Evolutionary conservation across 2,797 vertebrate species (phyloP), one percentile per base, ranked within the genome.

Genomic region (Remorina albescens): DNA sequence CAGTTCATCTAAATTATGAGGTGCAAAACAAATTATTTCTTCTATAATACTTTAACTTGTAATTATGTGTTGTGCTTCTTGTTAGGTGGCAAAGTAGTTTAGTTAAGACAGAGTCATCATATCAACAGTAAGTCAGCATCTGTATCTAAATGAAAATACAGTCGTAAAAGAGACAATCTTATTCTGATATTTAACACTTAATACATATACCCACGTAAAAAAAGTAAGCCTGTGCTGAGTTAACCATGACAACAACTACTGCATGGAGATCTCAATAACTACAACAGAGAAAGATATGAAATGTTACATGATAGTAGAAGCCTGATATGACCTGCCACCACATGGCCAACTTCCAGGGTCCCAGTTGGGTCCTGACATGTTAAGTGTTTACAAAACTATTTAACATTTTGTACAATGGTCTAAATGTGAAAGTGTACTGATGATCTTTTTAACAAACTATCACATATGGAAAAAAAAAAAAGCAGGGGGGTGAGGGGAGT

Each of bases 141-240:
- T 59, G 23, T 59, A 41, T 59, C 36, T 59, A 56, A 66, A 80
- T 37, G 28, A 68, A 77, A 67, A 81, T 15, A 67, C 49, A 80
- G 21, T 7, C 30, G 6, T 30, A 30, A 30, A 30, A 30, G 30
- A 30, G 6, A 30, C 30, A 30, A 30, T 6, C 47, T 28, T 46
- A 41, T 70, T 70, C 5, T 47, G 46, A 41, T 23, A n/a, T 74
- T 58, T 77, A 84, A 84, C 68, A 87, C 72, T 34, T 82, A 21
- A 66, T 25, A 57, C n/a, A 68, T n/a, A 42, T 30, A 76, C 4
- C 34, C 60, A 34, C 13, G 68, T 42, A 67, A 41, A n/a, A 50
- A 41, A 68, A 46, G 56, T 39, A n/a, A 80, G 57, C 58, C 42
- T 78, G 67, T 72, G 66, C 44, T 80, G 53, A 50, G 39, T 55